These are phyloP conservation scores for Lacanobia wlatinum DNA, from an alignment of 2,888 invertebrate genomes.

Conservation along the genomic window DNA sequence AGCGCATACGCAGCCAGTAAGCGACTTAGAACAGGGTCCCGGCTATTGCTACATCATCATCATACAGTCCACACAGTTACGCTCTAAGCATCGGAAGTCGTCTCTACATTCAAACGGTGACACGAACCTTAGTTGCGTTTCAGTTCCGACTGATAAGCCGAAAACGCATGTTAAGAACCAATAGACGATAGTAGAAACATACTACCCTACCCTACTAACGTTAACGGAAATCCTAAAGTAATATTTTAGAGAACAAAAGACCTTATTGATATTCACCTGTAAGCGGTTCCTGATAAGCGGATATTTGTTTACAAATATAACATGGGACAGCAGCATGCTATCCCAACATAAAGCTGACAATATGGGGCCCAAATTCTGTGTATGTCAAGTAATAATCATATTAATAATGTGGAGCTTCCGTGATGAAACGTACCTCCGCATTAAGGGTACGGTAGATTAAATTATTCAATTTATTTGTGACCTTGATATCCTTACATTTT, in stretches of 20 bases:
- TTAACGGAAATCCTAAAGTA: slow-evolving; percentile 30
- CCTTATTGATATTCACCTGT: slow-evolving; percentile 53
- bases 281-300: slow-evolving; percentile 29
- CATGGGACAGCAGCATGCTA: slow-evolving; percentile 51
- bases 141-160: not conserved
- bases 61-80: too few relatives aligned
- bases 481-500: slow-evolving; percentile 35
- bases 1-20: too few relatives aligned
- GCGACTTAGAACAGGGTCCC: too few relatives aligned
- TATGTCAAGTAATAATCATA: slow-evolving; percentile 51
- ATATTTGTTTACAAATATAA: slow-evolving; percentile 48
- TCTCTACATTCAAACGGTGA: too few relatives aligned
- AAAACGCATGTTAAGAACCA: slow-evolving; percentile 1
- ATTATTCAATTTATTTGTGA: slow-evolving; percentile 49
- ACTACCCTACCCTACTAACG: slow-evolving; percentile 3
- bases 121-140: not conserved
- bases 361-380: slow-evolving; percentile 46
- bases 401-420: slow-evolving; percentile 56
- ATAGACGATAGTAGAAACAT: not conserved
- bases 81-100: too few relatives aligned
- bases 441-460: slow-evolving; percentile 49
- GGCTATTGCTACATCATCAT: too few relatives aligned
- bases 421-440: slow-evolving; percentile 45
- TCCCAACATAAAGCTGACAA: slow-evolving; percentile 54
- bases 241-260: slow-evolving; percentile 49